Base-by-base conservation (phyloP, 2,888 invertebrate genomes). In the Halictus quadricinctus region DNA sequence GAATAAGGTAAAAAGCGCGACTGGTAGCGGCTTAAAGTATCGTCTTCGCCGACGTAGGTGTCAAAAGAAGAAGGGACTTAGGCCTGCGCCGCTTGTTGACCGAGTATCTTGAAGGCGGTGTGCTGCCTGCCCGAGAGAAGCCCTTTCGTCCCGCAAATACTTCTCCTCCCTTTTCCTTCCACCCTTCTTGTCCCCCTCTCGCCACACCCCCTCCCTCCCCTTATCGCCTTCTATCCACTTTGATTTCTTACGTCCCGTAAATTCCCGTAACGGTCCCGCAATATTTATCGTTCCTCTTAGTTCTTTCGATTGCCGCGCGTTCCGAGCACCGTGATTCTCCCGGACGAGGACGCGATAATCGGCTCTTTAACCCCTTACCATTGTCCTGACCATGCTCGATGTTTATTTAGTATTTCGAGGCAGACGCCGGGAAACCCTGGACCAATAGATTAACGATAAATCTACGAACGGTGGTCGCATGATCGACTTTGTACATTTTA, bases 51-150 rank as follows among this genome's bases (percentile, higher is more conserved):
- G 75, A 72, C 83, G 58, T 70, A 74, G 81, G 80, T 79, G 88
- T 86, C 83, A 77, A 79, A 88, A 82, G 88, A 76, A 81, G 87
- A 83, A 76, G 79, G 82, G 82, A 75, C 75, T 86, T 86, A 83
- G 88, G 84, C 58, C 86, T 82, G 72, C 76, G 81, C 66, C 77
- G 87, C 86, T 87, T 89, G 88, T 90, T 90, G 89, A 89, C 89
- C 90, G 88, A 89, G 87, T 87, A 88, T 88, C 92, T 91, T 91
- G 90, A 91, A 92, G 91, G 89, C 89, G 90, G 90, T 91, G 90
- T 91, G 91, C 91, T 90, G 88, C 88, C 89, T 2, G 18, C 29
- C 15, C 13, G 60, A 25, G 91, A 91, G 91, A 92, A 91, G 90
- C 90, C 88, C 89, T 88, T 92, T 90, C 81, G 89, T 87, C 85